Base-by-base conservation (phyloP, 1,140 invertebrate species). In the Condylostylus longicornis region DNA sequence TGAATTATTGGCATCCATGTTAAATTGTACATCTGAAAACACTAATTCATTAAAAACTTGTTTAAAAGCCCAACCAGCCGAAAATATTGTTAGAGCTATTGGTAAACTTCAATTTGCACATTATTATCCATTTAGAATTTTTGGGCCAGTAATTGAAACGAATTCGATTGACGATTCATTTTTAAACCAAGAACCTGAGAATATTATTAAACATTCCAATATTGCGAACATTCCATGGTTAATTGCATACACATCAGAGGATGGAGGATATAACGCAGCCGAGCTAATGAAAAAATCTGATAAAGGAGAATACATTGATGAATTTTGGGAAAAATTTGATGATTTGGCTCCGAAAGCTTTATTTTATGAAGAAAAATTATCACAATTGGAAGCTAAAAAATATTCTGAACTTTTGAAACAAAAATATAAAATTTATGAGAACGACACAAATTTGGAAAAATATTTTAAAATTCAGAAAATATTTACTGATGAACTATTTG, bases 111-210 rank as follows among this genome's bases (percentile, higher is more conserved):
- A 51, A 0, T 41, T 54, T 13, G 70, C 67, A 51, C 46, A 61
- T 10, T 70, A 64, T 35, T 69, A 70, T 47, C 72, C 72, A n/a
- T 71, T 67, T 40, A 52, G 66, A 5, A 69, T 70, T 1, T 75
- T 74, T 47, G 69, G 68, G 3, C 68, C 70, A 6, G 63, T 69
- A 0, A 45, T 68, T 1, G 72, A 75, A 35, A 28, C 45, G 1
- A 3, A 13, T 6, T 38, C 43, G n/a, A 28, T 33, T 6, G 4
- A 21, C 7, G 28, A 58, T 5, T 58, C 68, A 5, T 74, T 75
- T 40, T 52, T 76, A 3, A 57, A 55, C 12, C 41, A 62, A 27
- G 32, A 58, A 14, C 70, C 72, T 0, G 45, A 48, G 6, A 54
- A 67, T 31, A 62, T 74, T 5, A 53, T 75, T 0, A 44, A 47